Base-by-base conservation (phyloP, 2,888 invertebrate species). In the Phaedon cochleariae region DNA sequence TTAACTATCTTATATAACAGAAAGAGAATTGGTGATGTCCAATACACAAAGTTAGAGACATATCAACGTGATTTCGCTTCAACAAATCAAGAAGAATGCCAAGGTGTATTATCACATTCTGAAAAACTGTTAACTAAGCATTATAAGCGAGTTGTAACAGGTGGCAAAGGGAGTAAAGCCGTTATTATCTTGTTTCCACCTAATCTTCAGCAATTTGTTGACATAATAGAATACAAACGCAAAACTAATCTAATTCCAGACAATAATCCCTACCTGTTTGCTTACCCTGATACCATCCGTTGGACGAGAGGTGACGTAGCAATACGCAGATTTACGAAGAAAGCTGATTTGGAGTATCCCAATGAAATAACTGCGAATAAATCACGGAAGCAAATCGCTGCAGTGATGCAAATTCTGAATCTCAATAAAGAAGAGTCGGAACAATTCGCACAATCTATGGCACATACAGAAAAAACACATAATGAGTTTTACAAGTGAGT, bases 1-100 rank as follows among this genome's bases (percentile, higher is more conserved):
- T 31, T 74, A 20, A 72, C 74, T 18, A 71, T 76, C 48, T 48
- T 69, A 26, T 64, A 73, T 5, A 76, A 76, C 59, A 20, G 76
- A 31, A 74, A 73, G 62, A 68, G 72, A 58, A 62, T 74, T 21
- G 74, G 74, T 9, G 75, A 75, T 60, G 67, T 75, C 7, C 75
- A 76, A 58, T 75, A 73, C 51, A 51, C 60, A 20, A 69, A 72
- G 61, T 2, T 64, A 7, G 66, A 72, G 34, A 62, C 68, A 1
- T 73, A 71, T 55, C 55, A 22, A 31, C 9, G 41, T 53, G 48
- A 62, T n/a, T 31, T 18, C 9, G 55, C 15, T 7, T 41, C 21
- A 15, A 62, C 17, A 10, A 60, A 54, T 31, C 61, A 68, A 64
- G 60, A 59, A 64, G 73, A 73, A 22, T 71, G 59, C 37, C 29